These are phyloP conservation scores for Barypeithes pellucidus DNA, from an alignment of 2,888 invertebrate species.

Conservation along the genomic window DNA sequence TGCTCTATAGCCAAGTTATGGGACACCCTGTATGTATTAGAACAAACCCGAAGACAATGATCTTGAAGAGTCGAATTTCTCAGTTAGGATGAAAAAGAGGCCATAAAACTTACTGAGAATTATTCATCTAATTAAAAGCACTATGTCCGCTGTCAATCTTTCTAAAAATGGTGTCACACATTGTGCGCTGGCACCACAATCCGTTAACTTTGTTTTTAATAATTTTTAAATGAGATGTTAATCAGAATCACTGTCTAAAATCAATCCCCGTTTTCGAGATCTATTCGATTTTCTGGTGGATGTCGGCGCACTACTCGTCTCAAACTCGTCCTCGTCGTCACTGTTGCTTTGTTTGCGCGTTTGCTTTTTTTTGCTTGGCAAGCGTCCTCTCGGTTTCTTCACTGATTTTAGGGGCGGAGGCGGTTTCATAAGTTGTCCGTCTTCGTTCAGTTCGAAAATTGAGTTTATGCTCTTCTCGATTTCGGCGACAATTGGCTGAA, in stretches of 20 bases:
- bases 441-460: constrained; percentile 74
- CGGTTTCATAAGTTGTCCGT: constrained; percentile 54
- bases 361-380: not conserved
- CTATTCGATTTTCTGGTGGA: not conserved
- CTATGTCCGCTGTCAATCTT: no score
- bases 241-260: constrained; percentile 1
- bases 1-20: no score
- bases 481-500: constrained; percentile 76
- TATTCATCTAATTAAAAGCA: no score
- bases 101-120: no score
- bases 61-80: no score
- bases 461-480: constrained; percentile 80
- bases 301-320: not conserved
- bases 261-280: not conserved
- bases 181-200: no score
- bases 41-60: no score
- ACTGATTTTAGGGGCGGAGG: constrained; percentile 46
- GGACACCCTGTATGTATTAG: no score
- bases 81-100: no score
- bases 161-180: no score
- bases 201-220: no score
- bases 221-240: not conserved
- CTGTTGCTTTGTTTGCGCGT: not conserved
- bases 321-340: not conserved
- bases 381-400: not conserved